A percentile compares a stretch with the other conserved stretches of the same genome.
Evolutionary conservation across 2,113 vertebrate genomes (phyloP).

Genomic region (Paralichthys olivaceus): DNA sequence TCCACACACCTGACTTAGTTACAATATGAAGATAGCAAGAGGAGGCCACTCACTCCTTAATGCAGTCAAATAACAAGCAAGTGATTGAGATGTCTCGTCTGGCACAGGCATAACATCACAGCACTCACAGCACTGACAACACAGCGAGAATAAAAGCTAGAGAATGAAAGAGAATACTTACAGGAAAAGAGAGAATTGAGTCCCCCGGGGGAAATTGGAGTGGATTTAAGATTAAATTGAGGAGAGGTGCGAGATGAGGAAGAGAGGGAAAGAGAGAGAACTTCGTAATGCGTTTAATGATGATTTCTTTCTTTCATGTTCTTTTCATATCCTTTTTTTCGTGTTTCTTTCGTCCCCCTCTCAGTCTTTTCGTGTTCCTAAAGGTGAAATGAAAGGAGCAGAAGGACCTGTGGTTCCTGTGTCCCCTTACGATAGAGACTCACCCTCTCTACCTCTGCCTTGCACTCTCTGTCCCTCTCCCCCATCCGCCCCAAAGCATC

Average conservation of each 20-base stretch:
- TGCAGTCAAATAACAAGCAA: constrained; percentile 55
- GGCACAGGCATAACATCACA: constrained; percentile 41
- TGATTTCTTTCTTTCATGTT: constrained; percentile 75
- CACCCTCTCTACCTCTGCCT: constrained; percentile 67
- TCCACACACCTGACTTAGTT: constrained; percentile 53
- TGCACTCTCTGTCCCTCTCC: constrained; percentile 68
- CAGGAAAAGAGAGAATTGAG: constrained; percentile 71
- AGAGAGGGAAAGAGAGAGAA: constrained; percentile 66
- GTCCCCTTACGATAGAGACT: constrained; percentile 60
- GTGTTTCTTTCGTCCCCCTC: not conserved
- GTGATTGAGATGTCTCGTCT: constrained; percentile 62
- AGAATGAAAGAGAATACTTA: constrained; percentile 81
- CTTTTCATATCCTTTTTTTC: constrained; percentile 62
- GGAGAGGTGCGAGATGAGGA: constrained; percentile 74
- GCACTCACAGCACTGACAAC: constrained; percentile 46
- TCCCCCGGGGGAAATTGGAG: constrained; percentile 69
- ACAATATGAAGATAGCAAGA: constrained; percentile 41
- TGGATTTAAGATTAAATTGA: constrained; percentile 77
- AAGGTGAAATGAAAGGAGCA: constrained; percentile 64
- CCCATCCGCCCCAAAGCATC: constrained; percentile 74
- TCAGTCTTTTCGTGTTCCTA: constrained; percentile 31
- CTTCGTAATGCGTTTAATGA: constrained; percentile 74
- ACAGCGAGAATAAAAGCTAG: constrained; percentile 61
- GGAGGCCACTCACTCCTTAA: constrained; percentile 37
- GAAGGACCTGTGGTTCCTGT: constrained; percentile 56